Evolutionary conservation across 2,888 invertebrate species (phyloP), one percentile per base, ranked within the genome.

Genomic region (Leptogaster cylindrica): DNA sequence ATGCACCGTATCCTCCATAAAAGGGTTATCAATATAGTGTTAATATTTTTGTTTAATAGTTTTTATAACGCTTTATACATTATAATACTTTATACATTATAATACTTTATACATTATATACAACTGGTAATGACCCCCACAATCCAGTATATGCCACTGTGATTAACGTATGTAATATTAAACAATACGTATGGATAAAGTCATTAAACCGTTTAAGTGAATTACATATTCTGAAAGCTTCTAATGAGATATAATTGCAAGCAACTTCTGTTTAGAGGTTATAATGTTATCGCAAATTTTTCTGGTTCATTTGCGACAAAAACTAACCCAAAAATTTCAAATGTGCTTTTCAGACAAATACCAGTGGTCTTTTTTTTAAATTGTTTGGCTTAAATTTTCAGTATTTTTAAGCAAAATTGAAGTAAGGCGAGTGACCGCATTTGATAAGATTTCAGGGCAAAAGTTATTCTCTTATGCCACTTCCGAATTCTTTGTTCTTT

Each of bases 261-360:
- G 68, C 68, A 72, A 72, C 73, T 73, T 73, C 74, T 74, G 74
- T 66, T 66, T 70, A 67, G 66, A 69, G 73, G 73, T 69, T 73
- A 74, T 69, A 66, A 73, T 70, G 74, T 74, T 74, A 74, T 74
- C 74, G 70, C 18, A 33, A n/a, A 52, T 67, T n/a, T 63, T 41
- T 70, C 16, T 61, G 41, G 61, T 25, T 44, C 61, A 16, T 27
- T n/a, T 16, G 61, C 39, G 31, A 28, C 61, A 27, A 14, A 61
- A 27, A 44, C 10, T 28, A 44, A 27, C 27, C 58, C 23, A 10
- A 20, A n/a, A 25, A 27, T 20, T 14, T 58, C 41, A 25, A 23
- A 27, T 27, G 27, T 48, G 48, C 10, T 3, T 61, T 61, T 61
- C 44, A 41, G 44, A 44, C 61, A 61, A 61, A 44, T 61, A 48